Conservation (phyloP, 1,140 invertebrate species). For the Platyura marginata region DNA sequence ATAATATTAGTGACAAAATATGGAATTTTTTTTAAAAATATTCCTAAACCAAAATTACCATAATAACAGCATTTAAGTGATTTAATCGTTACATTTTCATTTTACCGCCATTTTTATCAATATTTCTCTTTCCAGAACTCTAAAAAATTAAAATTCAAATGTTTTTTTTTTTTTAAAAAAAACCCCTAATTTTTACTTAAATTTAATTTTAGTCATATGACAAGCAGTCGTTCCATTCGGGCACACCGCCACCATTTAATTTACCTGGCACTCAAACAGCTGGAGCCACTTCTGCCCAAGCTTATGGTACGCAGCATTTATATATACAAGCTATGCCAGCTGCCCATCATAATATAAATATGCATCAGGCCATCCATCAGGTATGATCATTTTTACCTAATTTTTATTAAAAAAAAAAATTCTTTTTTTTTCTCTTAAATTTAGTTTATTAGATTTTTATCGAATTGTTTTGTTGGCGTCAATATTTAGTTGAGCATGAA, state of each 20-base stretch:
- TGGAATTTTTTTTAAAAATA: too few relatives aligned
- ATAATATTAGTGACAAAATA: too few relatives aligned
- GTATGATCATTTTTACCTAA: slow-evolving; percentile 17
- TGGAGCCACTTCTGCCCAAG: slow-evolving; percentile 45
- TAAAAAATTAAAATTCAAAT: too few relatives aligned
- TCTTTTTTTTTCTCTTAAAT: neutral
- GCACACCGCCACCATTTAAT: slow-evolving; percentile 63
- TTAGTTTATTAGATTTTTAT: neutral
- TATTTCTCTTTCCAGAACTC: too few relatives aligned
- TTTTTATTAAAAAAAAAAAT: neutral
- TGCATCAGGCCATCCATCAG: slow-evolving; percentile 61
- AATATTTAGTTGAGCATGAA: slow-evolving; percentile 1
- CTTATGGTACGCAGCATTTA: slow-evolving; percentile 39
- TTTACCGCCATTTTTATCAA: too few relatives aligned
- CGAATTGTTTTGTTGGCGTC: too few relatives aligned
- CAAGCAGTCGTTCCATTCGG: slow-evolving; percentile 67
- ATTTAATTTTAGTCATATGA: slow-evolving; percentile 51
- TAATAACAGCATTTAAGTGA: too few relatives aligned
- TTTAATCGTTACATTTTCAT: too few relatives aligned
- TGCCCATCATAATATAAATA: slow-evolving; percentile 36
- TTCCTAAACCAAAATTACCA: too few relatives aligned
- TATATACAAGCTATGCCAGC: slow-evolving; percentile 57
- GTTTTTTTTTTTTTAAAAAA: too few relatives aligned
- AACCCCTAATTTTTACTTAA: too few relatives aligned
- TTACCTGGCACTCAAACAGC: slow-evolving; percentile 52